Percentiles rank a stretch among this genome's conserved stretches.
Evolutionary conservation across 2,113 vertebrate genomes (phyloP).

Genomic region (Cacatua alba): DNA sequence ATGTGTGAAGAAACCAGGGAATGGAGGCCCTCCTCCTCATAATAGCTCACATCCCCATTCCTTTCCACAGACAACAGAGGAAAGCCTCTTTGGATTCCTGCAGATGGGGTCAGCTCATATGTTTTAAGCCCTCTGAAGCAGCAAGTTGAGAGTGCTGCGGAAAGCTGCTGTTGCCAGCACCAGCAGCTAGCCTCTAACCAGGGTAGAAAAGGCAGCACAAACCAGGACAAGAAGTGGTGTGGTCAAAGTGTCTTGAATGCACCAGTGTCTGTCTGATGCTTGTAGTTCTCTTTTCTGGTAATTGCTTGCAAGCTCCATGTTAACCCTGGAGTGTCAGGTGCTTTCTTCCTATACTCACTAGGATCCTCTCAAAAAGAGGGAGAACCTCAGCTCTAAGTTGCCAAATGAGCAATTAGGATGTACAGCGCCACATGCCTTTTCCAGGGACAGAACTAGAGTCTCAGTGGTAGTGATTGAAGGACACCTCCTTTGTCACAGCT

Average conservation of each 20-base stretch:
- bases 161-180: neutral
- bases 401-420: constrained; percentile 53
- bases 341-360: constrained; percentile 18
- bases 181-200: neutral
- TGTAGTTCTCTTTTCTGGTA: constrained; percentile 28
- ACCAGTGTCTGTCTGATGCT: neutral
- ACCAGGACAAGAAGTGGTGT: neutral
- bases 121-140: neutral
- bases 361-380: neutral
- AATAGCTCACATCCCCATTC: neutral
- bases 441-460: neutral
- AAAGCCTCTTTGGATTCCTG: neutral
- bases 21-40: neutral
- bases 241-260: neutral
- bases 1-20: neutral
- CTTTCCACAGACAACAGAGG: neutral
- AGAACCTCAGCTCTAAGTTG: neutral
- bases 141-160: neutral
- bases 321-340: neutral
- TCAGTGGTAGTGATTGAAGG: neutral
- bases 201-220: neutral
- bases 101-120: neutral
- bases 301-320: constrained; percentile 20
- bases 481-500: constrained; percentile 29
- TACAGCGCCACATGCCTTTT: neutral